These are phyloP conservation scores for Mamestra brassicae DNA, from an alignment of 2,888 invertebrate species.

Conservation along the genomic window DNA sequence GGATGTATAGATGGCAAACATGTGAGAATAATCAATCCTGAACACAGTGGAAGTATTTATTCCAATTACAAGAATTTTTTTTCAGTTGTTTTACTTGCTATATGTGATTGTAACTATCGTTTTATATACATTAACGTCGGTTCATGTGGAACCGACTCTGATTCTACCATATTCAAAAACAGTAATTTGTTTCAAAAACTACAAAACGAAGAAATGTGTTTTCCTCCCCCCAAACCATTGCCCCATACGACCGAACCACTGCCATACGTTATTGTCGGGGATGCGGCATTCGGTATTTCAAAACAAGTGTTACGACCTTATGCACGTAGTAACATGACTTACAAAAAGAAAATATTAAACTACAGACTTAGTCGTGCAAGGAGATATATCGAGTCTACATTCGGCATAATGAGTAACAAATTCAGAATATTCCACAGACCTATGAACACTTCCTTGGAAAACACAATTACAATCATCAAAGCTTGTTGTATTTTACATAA, in stretches of 20 bases:
- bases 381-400: constrained; percentile 7
- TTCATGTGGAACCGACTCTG: constrained; percentile 11
- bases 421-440: constrained; percentile 10
- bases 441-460: constrained; percentile 1
- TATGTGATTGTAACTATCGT: constrained; percentile 7
- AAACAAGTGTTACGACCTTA: constrained; percentile 8
- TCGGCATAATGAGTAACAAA: constrained; percentile 16
- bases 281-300: constrained; percentile 13
- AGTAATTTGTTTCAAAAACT: constrained; percentile 5
- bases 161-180: constrained; percentile 9
- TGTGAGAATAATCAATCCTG: too few relatives aligned
- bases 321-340: neutral
- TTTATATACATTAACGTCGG: constrained; percentile 19
- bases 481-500: constrained; percentile 15
- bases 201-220: constrained; percentile 5
- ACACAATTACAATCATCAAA: neutral
- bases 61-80: too few relatives aligned
- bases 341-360: constrained; percentile 10
- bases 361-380: constrained; percentile 6
- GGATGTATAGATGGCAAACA: too few relatives aligned
- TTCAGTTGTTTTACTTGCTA: too few relatives aligned
- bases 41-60: too few relatives aligned
- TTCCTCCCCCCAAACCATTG: neutral
- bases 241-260: constrained; percentile 12
- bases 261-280: constrained; percentile 1